Conservation (phyloP, 2,888 invertebrate species). For the Megalurothrips usitatus region DNA sequence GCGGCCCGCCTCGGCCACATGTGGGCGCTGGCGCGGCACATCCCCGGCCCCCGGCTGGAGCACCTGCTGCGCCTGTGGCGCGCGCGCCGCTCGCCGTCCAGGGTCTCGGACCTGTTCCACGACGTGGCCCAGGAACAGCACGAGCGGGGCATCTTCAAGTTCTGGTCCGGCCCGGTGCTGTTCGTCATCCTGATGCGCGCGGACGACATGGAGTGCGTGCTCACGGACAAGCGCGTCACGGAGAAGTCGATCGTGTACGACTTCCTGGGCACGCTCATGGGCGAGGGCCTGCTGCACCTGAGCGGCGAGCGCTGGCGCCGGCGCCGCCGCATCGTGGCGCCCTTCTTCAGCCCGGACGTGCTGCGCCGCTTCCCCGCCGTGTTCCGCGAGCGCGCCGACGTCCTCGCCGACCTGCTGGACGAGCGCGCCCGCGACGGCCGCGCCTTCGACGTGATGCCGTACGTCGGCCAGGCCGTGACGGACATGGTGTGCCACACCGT, state of each 20-base stretch:
- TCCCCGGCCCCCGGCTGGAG: constrained; percentile 1
- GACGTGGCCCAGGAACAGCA: neutral
- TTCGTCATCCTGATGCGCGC: constrained; percentile 6
- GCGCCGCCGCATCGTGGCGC: neutral
- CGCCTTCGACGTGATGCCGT: neutral
- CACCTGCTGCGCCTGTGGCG: neutral
- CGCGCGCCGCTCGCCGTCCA: neutral
- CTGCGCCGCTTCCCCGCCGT: constrained; percentile 7
- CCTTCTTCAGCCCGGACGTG: neutral
- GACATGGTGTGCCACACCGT: constrained; percentile 24
- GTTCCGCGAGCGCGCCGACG: neutral
- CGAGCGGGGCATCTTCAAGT: neutral
- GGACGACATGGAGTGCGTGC: constrained; percentile 10
- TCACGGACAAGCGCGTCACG: neutral
- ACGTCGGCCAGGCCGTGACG: constrained; percentile 2
- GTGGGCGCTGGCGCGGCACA: neutral
- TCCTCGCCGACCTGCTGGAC: neutral
- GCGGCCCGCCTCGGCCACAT: neutral
- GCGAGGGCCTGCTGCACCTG: constrained; percentile 21
- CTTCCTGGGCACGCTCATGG: constrained; percentile 2
- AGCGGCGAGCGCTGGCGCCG: constrained; percentile 16
- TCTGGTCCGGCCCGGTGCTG: neutral
- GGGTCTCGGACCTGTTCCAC: constrained; percentile 8
- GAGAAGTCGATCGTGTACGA: neutral
- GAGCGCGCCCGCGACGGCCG: neutral